Conservation (phyloP, 2,797 vertebrate genomes). For the Rousettus madagascariensis region DNA sequence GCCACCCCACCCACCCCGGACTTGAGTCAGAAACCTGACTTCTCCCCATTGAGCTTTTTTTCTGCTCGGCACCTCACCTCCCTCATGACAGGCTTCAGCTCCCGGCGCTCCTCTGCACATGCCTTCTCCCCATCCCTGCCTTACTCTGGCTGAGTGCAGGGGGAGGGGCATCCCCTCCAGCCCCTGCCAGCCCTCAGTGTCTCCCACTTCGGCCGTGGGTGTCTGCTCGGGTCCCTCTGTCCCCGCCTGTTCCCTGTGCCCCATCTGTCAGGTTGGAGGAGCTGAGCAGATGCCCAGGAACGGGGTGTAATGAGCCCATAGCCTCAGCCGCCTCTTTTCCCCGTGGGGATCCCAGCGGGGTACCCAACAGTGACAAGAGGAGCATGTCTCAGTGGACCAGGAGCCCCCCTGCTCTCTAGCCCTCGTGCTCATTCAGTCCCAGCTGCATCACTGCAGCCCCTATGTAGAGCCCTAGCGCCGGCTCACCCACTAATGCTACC, state of each 20-base stretch:
- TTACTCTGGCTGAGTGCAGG: neutral
- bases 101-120: neutral
- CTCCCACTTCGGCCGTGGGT: conserved; percentile 77
- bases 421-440: neutral
- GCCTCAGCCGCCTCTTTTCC: conserved; percentile 70
- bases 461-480: neutral
- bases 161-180: neutral
- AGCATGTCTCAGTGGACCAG: neutral
- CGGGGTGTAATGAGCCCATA: conserved; percentile 65
- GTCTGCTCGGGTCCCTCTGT: conserved; percentile 77
- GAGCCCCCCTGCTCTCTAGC: neutral
- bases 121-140: neutral
- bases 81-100: neutral
- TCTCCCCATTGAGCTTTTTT: conserved; percentile 66
- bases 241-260: conserved; percentile 74
- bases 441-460: neutral
- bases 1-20: conserved; percentile 45
- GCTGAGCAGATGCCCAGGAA: conserved; percentile 76
- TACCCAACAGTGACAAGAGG: conserved; percentile 11
- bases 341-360: conserved; percentile 12
- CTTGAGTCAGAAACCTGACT: conserved; percentile 65
- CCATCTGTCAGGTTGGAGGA: conserved; percentile 79
- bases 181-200: conserved; percentile 64
- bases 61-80: neutral
- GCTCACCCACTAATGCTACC: neutral